Conservation (phyloP, 2,113 vertebrate genomes). For the Gnathonemus echidnorhynchus region DNA sequence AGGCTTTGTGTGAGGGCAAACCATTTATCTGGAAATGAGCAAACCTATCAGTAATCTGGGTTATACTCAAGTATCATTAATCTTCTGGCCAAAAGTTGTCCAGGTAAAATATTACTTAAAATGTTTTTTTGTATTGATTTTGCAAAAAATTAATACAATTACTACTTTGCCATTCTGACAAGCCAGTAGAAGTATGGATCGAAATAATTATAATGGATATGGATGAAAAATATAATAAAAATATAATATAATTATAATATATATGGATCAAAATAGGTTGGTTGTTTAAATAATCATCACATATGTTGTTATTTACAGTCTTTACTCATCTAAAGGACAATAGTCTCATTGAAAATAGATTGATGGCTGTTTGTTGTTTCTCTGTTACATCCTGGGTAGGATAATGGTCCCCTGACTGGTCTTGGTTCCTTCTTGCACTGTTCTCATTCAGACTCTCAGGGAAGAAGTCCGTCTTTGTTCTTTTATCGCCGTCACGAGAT, state of each 20-base stretch:
- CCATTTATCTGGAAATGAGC: background rate
- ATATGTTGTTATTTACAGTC: background rate
- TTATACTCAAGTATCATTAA: background rate
- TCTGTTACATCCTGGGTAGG: background rate
- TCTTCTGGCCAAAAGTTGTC: background rate
- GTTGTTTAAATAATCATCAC: background rate
- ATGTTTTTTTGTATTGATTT: background rate
- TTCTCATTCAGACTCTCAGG: background rate
- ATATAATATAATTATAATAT: background rate
- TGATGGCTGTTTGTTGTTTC: background rate
- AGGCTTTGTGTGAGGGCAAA: background rate
- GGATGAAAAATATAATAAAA: background rate
- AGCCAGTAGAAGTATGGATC: background rate
- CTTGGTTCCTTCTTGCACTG: background rate
- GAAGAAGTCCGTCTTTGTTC: background rate
- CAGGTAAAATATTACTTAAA: constrained; percentile 4
- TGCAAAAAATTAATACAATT: background rate
- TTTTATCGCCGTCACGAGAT: background rate
- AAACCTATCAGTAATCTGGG: background rate
- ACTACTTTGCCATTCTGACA: background rate
- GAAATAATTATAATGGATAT: background rate
- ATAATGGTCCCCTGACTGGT: background rate
- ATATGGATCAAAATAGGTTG: background rate
- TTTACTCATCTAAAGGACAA: background rate
- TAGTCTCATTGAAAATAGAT: background rate